Evolutionary conservation across 2,797 vertebrate genomes (phyloP).

Genomic region (Pseudochirops corinnae): DNA sequence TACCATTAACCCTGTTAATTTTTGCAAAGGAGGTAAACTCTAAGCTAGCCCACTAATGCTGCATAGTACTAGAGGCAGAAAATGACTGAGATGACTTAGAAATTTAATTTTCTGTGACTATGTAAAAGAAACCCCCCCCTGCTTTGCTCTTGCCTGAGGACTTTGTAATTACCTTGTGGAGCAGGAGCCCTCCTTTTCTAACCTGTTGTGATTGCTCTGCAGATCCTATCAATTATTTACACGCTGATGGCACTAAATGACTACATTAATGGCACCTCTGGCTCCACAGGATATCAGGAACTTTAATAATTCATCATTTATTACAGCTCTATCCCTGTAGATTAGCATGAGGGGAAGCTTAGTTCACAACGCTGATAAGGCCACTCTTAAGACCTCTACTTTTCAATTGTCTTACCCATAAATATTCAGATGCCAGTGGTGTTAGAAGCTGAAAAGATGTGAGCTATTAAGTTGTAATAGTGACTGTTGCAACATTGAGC

Average conservation of each 20-base stretch:
- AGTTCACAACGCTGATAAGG: conserved; percentile 55
- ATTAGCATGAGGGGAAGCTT: conserved; percentile 54
- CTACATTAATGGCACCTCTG: conserved; percentile 75
- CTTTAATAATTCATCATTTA: conserved; percentile 81
- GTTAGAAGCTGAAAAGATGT: conserved; percentile 54
- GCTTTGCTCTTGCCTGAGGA: neutral
- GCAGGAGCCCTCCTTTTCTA: conserved; percentile 51
- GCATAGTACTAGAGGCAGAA: conserved; percentile 34
- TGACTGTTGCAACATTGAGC: conserved; percentile 41
- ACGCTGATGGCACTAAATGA: conserved; percentile 68
- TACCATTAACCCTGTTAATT: conserved; percentile 34
- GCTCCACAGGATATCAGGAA: conserved; percentile 70
- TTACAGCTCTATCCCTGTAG: conserved; percentile 54
- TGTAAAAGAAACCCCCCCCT: conserved; percentile 9
- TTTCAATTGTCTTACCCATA: conserved; percentile 21
- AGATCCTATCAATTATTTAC: conserved; percentile 77
- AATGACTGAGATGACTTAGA: neutral
- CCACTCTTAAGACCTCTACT: conserved; percentile 39
- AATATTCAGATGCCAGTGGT: conserved; percentile 53
- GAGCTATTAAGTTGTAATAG: conserved; percentile 7
- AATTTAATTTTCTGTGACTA: neutral
- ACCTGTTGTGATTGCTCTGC: conserved; percentile 55
- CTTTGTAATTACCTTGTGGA: conserved; percentile 39
- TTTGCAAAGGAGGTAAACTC: neutral
- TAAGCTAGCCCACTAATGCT: conserved; percentile 4